phyloP scores from a whole-genome alignment of 2,113 vertebrate genomes.

The Vulpes lagopus region DNA sequence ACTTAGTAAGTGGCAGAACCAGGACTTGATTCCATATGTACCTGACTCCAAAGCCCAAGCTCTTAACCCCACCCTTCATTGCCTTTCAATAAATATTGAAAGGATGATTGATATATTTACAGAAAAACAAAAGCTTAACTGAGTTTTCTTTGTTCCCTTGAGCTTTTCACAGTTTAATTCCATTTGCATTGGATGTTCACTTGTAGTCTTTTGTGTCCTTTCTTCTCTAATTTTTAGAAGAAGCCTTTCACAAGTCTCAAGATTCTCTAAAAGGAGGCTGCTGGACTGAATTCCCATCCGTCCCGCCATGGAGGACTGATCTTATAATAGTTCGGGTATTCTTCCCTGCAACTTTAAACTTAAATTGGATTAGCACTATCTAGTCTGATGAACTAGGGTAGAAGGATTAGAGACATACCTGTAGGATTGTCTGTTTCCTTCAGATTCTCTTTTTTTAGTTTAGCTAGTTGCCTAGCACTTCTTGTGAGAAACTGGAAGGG shows the following conservation, averaged over 20 bases:
- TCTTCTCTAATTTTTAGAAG: constrained; percentile 49
- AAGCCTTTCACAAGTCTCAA: not conserved
- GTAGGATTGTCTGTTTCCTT: constrained; percentile 26
- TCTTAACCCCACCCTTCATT: constrained; percentile 23
- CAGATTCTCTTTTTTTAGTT: constrained; percentile 40
- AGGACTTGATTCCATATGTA: not conserved
- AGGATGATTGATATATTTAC: constrained; percentile 75
- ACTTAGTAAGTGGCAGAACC: not conserved
- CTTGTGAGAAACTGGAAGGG: constrained; percentile 36
- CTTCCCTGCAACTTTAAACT: constrained; percentile 30
- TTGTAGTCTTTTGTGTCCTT: constrained; percentile 22
- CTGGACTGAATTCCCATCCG: not conserved
- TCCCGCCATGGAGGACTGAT: not conserved
- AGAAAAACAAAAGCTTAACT: constrained; percentile 64
- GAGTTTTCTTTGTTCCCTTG: constrained; percentile 52
- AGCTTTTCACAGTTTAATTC: constrained; percentile 64
- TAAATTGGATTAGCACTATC: not conserved
- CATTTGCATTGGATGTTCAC: constrained; percentile 51
- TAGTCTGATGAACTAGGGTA: not conserved
- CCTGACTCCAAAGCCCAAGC: constrained; percentile 10
- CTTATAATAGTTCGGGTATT: not conserved
- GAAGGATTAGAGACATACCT: not conserved
- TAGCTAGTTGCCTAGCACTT: constrained; percentile 23
- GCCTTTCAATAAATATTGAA: constrained; percentile 68
- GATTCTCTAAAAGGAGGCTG: constrained; percentile 14